Base-by-base conservation (phyloP, 2,113 vertebrate species). In the Seriola quinqueradiata region DNA sequence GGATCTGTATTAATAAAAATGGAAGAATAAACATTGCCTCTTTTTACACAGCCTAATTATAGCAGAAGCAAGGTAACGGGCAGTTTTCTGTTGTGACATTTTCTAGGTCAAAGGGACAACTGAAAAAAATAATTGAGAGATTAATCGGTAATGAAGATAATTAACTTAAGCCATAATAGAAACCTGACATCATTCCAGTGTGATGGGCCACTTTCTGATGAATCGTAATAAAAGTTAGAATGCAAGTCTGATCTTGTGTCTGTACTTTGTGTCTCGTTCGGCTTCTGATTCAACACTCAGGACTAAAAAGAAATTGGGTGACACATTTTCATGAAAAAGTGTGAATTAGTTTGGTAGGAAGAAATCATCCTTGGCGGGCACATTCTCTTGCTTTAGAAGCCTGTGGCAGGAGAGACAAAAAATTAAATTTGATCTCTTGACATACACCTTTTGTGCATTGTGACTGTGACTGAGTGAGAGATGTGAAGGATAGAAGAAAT, bases 341-440 rank as follows among this genome's bases (percentile, higher is more conserved):
- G 25, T 54, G 64, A 86, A 54, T 70, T 63, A 74, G 87, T 90
- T 83, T 81, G 83, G 87, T 81, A 66, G 52, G 38, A 70, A 64
- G 70, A 83, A 70, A 84, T 65, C 12, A 77, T 83, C 81, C 70
- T 84, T 89, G 85, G 87, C 85, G 87, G 71, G 8, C 55, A 50
- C 48, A 9, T 76, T 70, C 17, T 86, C 63, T 19, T 58, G 83
- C 57, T 84, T 83, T 81, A 86, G 75, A 59, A 77, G 78, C 57
- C 54, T 8, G 70, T 79, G 75, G 84, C 75, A 71, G 50, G 5
- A 70, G 58, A 82, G 78, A 59, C n/a, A 57, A 65, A 84, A 75
- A 65, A 81, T 70, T 50, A 73, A 79, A 81, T 72, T 81, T 73
- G 59, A 48, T 84, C 74, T 58, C 65, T 28, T 78, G 67, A 81